Percentiles rank a stretch among this genome's conserved stretches.
These are phyloP conservation scores for Aphodius sticticus DNA, from an alignment of 2,888 invertebrate genomes.

Conservation along the genomic window DNA sequence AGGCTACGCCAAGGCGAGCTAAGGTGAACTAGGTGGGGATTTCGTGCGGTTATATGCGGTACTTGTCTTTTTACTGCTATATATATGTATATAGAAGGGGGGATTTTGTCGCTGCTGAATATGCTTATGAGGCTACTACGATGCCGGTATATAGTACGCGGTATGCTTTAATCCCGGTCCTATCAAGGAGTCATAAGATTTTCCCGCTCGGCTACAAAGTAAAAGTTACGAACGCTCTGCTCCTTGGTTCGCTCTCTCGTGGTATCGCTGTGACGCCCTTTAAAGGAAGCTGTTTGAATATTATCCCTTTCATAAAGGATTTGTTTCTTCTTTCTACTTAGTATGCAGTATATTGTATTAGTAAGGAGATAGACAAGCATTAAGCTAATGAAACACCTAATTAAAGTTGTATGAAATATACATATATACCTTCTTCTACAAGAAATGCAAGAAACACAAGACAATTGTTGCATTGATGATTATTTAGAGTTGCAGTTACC, in stretches of 20 bases:
- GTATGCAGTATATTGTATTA: neutral
- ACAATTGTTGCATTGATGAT: no score
- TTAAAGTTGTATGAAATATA: no score
- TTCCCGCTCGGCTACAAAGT: constrained; percentile 9
- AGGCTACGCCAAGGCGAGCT: neutral
- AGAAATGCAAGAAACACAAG: no score
- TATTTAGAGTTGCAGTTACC: no score
- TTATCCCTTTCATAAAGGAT: neutral
- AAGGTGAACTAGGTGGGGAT: neutral
- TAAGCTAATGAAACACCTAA: no score
- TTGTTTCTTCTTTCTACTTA: neutral
- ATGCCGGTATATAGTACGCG: neutral
- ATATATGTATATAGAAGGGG: neutral
- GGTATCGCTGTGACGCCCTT: neutral
- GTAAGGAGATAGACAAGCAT: no score
- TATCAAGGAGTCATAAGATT: constrained; percentile 17
- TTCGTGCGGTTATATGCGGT: neutral
- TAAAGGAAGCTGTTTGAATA: neutral
- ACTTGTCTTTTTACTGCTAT: constrained; percentile 10
- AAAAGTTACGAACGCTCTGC: neutral
- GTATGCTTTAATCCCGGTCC: constrained; percentile 16
- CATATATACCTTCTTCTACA: no score
- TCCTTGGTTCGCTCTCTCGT: neutral
- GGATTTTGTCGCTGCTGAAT: constrained; percentile 15
- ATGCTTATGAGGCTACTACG: constrained; percentile 13